Evolutionary conservation across 1,140 invertebrate genomes (phyloP).

Genomic region (Proctacanthus coquilletti): DNA sequence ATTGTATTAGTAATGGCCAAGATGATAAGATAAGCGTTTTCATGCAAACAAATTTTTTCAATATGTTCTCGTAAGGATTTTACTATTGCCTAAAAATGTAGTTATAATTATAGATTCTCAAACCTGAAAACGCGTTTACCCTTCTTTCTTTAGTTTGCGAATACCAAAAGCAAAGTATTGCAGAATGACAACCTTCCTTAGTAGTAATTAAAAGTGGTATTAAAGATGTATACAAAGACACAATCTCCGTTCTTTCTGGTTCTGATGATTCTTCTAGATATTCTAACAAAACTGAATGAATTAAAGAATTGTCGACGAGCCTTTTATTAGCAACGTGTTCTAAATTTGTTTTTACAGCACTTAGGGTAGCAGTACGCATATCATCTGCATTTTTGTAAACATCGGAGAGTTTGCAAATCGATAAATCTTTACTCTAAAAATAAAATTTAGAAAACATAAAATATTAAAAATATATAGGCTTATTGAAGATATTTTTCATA

Average conservation of each 20-base stretch:
- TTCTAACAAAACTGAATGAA: constrained; percentile 69
- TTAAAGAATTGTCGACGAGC: constrained; percentile 44
- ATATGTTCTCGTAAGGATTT: constrained; percentile 79
- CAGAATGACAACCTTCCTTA: constrained; percentile 61
- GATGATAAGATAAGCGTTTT: constrained; percentile 71
- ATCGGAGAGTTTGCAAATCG: constrained; percentile 42
- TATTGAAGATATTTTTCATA: neutral
- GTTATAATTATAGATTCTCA: constrained; percentile 4
- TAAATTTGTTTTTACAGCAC: constrained; percentile 53
- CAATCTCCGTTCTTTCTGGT: constrained; percentile 53
- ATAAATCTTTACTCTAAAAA: constrained; percentile 40
- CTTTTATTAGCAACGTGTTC: constrained; percentile 54
- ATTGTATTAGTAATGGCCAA: constrained; percentile 76
- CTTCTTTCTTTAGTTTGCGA: constrained; percentile 26
- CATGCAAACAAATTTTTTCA: constrained; percentile 61
- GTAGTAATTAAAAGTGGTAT: constrained; percentile 70
- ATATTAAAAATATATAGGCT: neutral
- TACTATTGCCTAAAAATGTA: constrained; percentile 41
- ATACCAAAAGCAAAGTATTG: constrained; percentile 67
- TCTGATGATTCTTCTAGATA: constrained; percentile 44
- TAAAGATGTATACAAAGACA: constrained; percentile 49
- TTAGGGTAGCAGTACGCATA: constrained; percentile 52
- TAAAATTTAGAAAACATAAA: too few relatives aligned
- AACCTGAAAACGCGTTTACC: constrained; percentile 11
- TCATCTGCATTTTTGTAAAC: constrained; percentile 42